A percentile compares a stretch with the other conserved stretches of the same genome.
phyloP scores from a whole-genome alignment of 2,797 vertebrate species.

The Novumbra hubbsi region DNA sequence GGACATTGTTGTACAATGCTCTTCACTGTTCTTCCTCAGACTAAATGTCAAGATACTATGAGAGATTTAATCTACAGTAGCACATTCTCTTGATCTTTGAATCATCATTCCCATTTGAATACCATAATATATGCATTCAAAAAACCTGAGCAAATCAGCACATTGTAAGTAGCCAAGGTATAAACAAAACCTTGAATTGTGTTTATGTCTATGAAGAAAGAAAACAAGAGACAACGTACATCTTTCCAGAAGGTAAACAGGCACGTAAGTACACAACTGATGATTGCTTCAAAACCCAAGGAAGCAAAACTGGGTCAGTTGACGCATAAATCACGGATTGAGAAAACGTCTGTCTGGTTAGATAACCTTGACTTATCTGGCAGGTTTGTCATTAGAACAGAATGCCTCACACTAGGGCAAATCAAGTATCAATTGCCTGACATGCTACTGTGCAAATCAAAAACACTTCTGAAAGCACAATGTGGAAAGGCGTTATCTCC shows the following conservation, averaged over 20 bases:
- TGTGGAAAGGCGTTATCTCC: too few relatives aligned
- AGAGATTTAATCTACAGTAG: not conserved
- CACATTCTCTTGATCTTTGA: not conserved
- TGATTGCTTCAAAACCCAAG: not conserved
- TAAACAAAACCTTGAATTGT: not conserved
- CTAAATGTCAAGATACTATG: not conserved
- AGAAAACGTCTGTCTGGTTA: not conserved
- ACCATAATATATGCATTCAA: not conserved
- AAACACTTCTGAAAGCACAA: not conserved
- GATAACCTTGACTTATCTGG: not conserved
- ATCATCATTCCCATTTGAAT: not conserved
- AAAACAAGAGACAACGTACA: not conserved
- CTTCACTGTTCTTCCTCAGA: conserved; percentile 12
- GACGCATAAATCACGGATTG: not conserved
- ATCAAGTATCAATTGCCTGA: not conserved
- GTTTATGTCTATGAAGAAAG: not conserved
- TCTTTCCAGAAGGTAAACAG: not conserved
- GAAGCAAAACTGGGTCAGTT: not conserved
- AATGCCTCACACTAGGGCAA: not conserved
- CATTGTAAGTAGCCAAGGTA: not conserved
- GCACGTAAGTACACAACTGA: too few relatives aligned
- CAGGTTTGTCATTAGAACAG: not conserved
- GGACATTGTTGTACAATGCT: conserved; percentile 34
- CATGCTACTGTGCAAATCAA: not conserved
- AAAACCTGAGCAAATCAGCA: not conserved